Base-by-base conservation (phyloP, 2,113 vertebrate genomes). In the Chitala chitala region DNA sequence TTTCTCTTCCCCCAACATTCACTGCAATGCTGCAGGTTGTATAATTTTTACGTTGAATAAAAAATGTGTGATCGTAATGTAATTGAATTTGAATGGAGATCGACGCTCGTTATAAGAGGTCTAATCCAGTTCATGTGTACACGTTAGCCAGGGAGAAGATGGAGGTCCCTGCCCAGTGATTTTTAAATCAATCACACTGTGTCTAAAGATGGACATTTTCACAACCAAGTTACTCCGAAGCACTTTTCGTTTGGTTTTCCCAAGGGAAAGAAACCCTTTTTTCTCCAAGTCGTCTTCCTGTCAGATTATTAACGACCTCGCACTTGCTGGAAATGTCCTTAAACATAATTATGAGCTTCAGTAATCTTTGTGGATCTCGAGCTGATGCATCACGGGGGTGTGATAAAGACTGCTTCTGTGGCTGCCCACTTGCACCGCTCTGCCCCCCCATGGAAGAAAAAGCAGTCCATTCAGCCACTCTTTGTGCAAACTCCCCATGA, bases 71-170 rank as follows among this genome's bases (percentile, higher is more conserved):
- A 66, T 50, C 51, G 31, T 44, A 75, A 69, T 46, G 53, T 58
- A 58, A 69, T 69, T 75, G 64, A 75, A 75, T 44, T n/a, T 69
- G 61, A 66, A 31, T 3, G 10, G 17, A 55, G 73, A 74, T 48
- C 68, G 73, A 68, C 73, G 55, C 61, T 73, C 33, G 58, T 74
- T 22, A 66, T 74, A 66, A 74, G 54, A 55, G 63, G n/a, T 74
- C 55, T 38, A 74, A 74, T 40, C 63, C 50, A 8, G 72, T 4
- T 22, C 31, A 2, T 58, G 1, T 38, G 12, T 63, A 61, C 2
- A 22, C 31, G 24, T 26, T 7, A 12, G 46, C 1, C 8, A 12
- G 24, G 24, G 54, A 42, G 54, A 20, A 56, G 53, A 72, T 72
- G 58, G 40, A 56, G 65, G 3, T 44, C 54, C 24, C 40, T 1